Percentiles rank a stretch among this genome's conserved stretches.
phyloP scores from a whole-genome alignment of 2,888 invertebrate species.

The Ophion slaviceki region DNA sequence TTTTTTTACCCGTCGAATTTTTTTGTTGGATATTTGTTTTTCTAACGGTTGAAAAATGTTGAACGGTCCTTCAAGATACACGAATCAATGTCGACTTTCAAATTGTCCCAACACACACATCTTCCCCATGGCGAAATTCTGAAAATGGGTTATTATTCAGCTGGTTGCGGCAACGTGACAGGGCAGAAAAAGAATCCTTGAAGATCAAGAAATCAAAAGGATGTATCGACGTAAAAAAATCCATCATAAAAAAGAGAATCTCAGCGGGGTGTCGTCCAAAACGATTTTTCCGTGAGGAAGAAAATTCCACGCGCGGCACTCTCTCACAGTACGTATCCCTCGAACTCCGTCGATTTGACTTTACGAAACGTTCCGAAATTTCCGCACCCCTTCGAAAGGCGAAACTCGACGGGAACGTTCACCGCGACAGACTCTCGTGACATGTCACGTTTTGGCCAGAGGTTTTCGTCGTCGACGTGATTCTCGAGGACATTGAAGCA shows the following conservation, averaged over 20 bases:
- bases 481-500: slow-evolving; percentile 23
- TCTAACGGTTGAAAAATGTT: too few species aligned
- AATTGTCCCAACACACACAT: too few species aligned
- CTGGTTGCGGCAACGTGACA: too few species aligned
- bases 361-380: slow-evolving; percentile 33
- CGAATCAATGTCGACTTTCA: too few species aligned
- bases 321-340: background rate
- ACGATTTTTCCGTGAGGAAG: slow-evolving; percentile 11
- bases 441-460: slow-evolving; percentile 43
- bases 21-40: too few species aligned
- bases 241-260: background rate
- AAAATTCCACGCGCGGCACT: slow-evolving; percentile 37
- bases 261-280: background rate
- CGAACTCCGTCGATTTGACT: slow-evolving; percentile 41
- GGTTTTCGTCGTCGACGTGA: slow-evolving; percentile 43
- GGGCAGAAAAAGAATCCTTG: too few species aligned
- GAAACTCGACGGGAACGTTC: slow-evolving; percentile 28
- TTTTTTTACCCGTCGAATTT: too few species aligned
- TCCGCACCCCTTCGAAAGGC: slow-evolving; percentile 19
- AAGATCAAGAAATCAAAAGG: too few species aligned
- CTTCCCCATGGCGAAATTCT: too few species aligned
- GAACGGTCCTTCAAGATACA: too few species aligned
- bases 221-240: background rate
- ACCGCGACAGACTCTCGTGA: slow-evolving; percentile 44
- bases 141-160: too few species aligned